phyloP scores from a whole-genome alignment of 2,888 invertebrate species.

The Coronaproctus castanopsis region DNA sequence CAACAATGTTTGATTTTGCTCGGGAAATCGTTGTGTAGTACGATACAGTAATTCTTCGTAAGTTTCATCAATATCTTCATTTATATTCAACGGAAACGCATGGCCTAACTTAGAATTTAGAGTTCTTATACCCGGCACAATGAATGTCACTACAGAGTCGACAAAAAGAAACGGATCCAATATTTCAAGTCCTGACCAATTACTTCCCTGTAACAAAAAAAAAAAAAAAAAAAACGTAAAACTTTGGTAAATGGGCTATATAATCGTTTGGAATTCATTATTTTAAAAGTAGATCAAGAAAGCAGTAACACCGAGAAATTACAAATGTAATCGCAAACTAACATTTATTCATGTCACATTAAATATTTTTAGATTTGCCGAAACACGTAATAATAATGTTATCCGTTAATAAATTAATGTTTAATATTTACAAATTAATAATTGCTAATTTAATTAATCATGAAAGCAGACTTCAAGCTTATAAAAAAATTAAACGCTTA shows the following conservation, averaged over 20 bases:
- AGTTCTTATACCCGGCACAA: constrained; percentile 42
- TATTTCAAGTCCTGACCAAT: not conserved
- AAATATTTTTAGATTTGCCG: too few relatives aligned
- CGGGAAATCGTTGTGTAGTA: constrained; percentile 30
- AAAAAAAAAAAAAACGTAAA: too few relatives aligned
- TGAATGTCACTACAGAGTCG: constrained; percentile 46
- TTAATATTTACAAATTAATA: too few relatives aligned
- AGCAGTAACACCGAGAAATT: too few relatives aligned
- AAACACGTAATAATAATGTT: too few relatives aligned
- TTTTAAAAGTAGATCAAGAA: too few relatives aligned
- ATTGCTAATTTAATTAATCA: not conserved
- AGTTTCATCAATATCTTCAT: constrained; percentile 41
- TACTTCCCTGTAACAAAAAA: not conserved
- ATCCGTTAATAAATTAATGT: too few relatives aligned
- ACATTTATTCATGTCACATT: too few relatives aligned
- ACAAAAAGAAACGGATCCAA: constrained; percentile 48
- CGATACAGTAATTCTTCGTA: constrained; percentile 24
- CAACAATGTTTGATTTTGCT: constrained; percentile 37
- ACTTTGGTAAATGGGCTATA: too few relatives aligned
- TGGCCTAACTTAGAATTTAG: constrained; percentile 29
- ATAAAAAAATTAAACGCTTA: not conserved
- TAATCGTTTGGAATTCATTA: too few relatives aligned
- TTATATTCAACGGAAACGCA: constrained; percentile 36
- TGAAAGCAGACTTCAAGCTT: not conserved
- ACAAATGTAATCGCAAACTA: too few relatives aligned